Evolutionary conservation across 1,140 invertebrate genomes (phyloP).

Genomic region (Drosophila sechellia): DNA sequence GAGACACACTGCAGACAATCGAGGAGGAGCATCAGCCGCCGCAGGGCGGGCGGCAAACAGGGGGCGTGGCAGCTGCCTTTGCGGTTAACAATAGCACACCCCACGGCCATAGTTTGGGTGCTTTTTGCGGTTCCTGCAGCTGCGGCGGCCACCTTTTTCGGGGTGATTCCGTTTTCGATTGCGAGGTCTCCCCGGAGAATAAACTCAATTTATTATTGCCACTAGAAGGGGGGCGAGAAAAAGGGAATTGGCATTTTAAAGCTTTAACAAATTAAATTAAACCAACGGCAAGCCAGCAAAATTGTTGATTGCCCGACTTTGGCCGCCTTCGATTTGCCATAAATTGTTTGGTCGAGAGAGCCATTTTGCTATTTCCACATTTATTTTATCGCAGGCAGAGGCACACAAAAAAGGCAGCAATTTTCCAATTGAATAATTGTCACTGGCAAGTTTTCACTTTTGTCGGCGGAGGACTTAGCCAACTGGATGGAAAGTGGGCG

Average conservation of each 20-base stretch:
- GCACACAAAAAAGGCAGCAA: conserved; percentile 58
- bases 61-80: conserved; percentile 49
- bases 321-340: conserved; percentile 58
- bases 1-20: conserved; percentile 65
- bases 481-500: conserved; percentile 33
- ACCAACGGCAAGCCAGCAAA: conserved; percentile 59
- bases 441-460: conserved; percentile 80
- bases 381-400: conserved; percentile 34
- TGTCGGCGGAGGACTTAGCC: conserved; percentile 57
- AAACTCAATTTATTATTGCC: conserved; percentile 82
- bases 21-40: conserved; percentile 35
- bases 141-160: conserved; percentile 48
- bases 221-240: conserved; percentile 32
- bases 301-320: conserved; percentile 55
- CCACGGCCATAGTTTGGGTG: conserved; percentile 64
- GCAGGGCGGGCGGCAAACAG: conserved; percentile 1
- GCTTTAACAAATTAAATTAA: conserved; percentile 79
- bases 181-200: conserved; percentile 56
- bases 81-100: conserved; percentile 74
- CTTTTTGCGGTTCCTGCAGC: conserved; percentile 58
- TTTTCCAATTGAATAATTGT: conserved; percentile 84
- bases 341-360: conserved; percentile 42
- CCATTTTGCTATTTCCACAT: conserved; percentile 32
- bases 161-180: background rate
- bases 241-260: conserved; percentile 76